Evolutionary conservation across 2,888 invertebrate species (phyloP).

Genomic region (Pseudanteris insignis): DNA sequence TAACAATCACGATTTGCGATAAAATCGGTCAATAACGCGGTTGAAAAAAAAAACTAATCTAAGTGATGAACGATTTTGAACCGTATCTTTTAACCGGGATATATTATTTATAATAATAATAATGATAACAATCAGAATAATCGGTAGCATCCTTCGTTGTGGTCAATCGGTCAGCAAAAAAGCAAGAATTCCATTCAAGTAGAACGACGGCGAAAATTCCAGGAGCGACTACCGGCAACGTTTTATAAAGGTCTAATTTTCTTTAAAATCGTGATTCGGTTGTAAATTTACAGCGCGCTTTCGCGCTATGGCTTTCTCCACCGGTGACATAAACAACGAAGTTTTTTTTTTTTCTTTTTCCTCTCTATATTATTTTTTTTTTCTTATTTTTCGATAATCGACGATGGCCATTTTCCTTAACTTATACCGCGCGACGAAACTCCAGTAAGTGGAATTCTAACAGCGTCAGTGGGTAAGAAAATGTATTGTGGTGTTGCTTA

Average conservation of each 20-base stretch:
- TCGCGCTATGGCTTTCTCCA: constrained; percentile 6
- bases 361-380: neutral
- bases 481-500: constrained; percentile 33
- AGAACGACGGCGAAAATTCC: no score
- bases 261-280: neutral
- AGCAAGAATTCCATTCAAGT: no score
- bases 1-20: no score
- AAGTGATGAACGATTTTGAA: no score
- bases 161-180: no score
- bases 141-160: no score
- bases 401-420: constrained; percentile 5
- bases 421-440: neutral
- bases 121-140: no score
- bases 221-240: no score
- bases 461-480: constrained; percentile 16
- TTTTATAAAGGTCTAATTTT: constrained; percentile 8
- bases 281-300: constrained; percentile 3
- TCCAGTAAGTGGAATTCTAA: constrained; percentile 19
- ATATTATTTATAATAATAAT: no score
- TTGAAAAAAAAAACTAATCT: no score
- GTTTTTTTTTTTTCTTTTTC: neutral
- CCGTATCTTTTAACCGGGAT: no score
- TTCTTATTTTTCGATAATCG: neutral
- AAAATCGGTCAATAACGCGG: no score
- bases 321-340: constrained; percentile 8